These are phyloP conservation scores for Sitta europaea DNA, from an alignment of 2,113 vertebrate genomes.

Conservation along the genomic window DNA sequence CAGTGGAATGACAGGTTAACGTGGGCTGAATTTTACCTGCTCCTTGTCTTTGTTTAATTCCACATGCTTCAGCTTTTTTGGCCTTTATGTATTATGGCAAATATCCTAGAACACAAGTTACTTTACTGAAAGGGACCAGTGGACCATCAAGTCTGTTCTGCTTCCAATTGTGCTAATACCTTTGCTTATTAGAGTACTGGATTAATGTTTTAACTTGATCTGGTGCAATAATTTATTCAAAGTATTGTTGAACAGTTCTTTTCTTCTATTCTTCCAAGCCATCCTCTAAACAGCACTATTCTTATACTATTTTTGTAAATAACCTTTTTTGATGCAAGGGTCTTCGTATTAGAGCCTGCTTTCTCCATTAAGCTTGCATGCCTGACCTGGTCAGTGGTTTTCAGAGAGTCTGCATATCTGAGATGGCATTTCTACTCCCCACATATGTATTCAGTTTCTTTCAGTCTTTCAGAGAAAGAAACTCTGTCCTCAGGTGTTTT, in stretches of 20 bases:
- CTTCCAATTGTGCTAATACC: constrained; percentile 6
- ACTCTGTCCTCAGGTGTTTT: not conserved
- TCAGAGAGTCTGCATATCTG: not conserved
- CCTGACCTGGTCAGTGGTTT: not conserved
- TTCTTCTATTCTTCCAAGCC: constrained; percentile 2
- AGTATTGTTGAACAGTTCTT: not conserved
- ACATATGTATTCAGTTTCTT: not conserved
- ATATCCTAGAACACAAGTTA: constrained; percentile 56
- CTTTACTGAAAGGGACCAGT: constrained; percentile 29
- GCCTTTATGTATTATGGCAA: constrained; percentile 45
- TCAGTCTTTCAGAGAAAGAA: not conserved
- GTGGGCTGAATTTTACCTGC: constrained; percentile 36
- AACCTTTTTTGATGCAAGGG: not conserved
- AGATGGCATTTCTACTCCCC: not conserved
- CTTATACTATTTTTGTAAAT: not conserved
- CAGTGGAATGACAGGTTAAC: constrained; percentile 49
- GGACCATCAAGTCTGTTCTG: constrained; percentile 54
- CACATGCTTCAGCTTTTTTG: constrained; percentile 5
- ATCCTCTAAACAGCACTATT: not conserved
- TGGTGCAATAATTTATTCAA: not conserved
- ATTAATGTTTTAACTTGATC: constrained; percentile 9
- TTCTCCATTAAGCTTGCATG: not conserved
- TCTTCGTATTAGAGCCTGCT: not conserved
- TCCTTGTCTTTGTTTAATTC: constrained; percentile 52
- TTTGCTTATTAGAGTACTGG: not conserved